Evolutionary conservation across 2,113 vertebrate species (phyloP).

Genomic region (Macquaria australasica): DNA sequence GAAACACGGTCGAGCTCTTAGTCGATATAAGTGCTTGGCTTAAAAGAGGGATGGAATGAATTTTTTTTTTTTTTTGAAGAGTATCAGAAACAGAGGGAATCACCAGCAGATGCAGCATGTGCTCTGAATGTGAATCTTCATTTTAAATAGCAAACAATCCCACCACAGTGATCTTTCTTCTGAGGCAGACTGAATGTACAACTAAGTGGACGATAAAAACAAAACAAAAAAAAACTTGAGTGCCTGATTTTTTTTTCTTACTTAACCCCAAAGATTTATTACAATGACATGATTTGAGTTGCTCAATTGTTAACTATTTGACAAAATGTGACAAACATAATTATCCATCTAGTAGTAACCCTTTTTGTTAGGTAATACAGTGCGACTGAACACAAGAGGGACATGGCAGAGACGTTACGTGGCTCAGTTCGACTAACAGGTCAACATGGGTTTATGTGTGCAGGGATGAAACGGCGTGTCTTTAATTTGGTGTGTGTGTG

Average conservation of each 20-base stretch:
- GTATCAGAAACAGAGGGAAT: slow-evolving; percentile 21
- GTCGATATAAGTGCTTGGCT: slow-evolving; percentile 17
- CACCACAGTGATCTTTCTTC: slow-evolving; percentile 9
- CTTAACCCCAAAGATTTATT: slow-evolving; percentile 26
- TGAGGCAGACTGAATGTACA: slow-evolving; percentile 12
- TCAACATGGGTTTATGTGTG: slow-evolving; percentile 26
- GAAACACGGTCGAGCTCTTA: background rate
- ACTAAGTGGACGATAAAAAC: background rate
- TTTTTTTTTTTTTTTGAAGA: slow-evolving; percentile 10
- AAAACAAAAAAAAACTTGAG: background rate
- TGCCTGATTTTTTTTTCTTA: slow-evolving; percentile 24
- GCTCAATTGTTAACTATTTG: slow-evolving; percentile 17
- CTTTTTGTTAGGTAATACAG: slow-evolving; percentile 39
- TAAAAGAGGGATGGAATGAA: slow-evolving; percentile 37
- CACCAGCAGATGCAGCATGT: slow-evolving; percentile 48
- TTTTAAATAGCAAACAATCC: slow-evolving; percentile 40
- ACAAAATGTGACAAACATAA: slow-evolving; percentile 44
- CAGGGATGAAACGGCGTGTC: background rate
- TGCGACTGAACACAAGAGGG: slow-evolving; percentile 54
- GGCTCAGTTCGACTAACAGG: slow-evolving; percentile 49
- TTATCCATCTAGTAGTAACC: slow-evolving; percentile 51
- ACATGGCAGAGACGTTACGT: slow-evolving; percentile 43
- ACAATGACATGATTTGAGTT: slow-evolving; percentile 26
- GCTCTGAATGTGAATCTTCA: slow-evolving; percentile 56
- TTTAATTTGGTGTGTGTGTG: slow-evolving; percentile 27